A percentile compares a stretch with the other conserved stretches of the same genome.
Conservation (phyloP, 2,797 vertebrate species). For the Rachycentron canadum region DNA sequence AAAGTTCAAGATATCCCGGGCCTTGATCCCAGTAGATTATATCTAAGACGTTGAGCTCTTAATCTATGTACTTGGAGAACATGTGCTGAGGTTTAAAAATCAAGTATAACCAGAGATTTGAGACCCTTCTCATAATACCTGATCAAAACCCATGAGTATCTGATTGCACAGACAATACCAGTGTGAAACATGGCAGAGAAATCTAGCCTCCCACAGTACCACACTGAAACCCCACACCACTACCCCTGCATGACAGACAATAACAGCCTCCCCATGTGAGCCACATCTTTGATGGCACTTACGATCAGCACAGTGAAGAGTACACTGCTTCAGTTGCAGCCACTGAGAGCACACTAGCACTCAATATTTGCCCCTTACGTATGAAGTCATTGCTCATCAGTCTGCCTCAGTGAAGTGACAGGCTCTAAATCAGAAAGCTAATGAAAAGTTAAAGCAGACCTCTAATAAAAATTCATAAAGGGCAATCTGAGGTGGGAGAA, state of each 20-base stretch:
- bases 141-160: conserved; percentile 59
- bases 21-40: not conserved
- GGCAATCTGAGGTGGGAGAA: conserved; percentile 11
- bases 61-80: not conserved
- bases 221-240: conserved; percentile 73
- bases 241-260: conserved; percentile 55
- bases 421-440: conserved; percentile 56
- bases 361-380: conserved; percentile 46
- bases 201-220: conserved; percentile 46
- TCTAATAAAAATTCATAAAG: conserved; percentile 42
- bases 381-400: conserved; percentile 58
- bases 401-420: conserved; percentile 34
- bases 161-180: conserved; percentile 68
- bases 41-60: conserved; percentile 16
- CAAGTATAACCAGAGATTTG: conserved; percentile 42
- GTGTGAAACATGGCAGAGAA: conserved; percentile 67
- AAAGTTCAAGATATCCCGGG: not conserved
- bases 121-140: conserved; percentile 20
- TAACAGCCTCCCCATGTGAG: conserved; percentile 53
- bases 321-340: conserved; percentile 48
- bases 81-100: conserved; percentile 13
- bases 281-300: conserved; percentile 64
- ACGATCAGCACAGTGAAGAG: conserved; percentile 65
- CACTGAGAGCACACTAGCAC: conserved; percentile 18
- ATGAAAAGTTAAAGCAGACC: conserved; percentile 52